Evolutionary conservation across 2,797 vertebrate species (phyloP).

Genomic region (Alectoris magna): DNA sequence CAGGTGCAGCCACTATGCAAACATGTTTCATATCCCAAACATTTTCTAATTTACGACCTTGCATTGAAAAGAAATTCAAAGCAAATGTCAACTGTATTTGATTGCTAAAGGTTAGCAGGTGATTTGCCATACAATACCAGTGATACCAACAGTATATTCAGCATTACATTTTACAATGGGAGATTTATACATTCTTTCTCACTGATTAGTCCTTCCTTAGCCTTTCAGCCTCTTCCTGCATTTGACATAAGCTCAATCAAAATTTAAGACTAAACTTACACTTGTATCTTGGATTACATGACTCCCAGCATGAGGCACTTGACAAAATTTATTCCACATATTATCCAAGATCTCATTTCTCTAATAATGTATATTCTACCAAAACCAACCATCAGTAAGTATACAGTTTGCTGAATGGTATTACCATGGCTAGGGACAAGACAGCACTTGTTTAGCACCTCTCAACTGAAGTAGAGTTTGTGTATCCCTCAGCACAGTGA

Average conservation of each 20-base stretch:
- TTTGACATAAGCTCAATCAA: neutral
- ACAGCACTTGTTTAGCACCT: neutral
- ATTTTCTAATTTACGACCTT: neutral
- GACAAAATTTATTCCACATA: neutral
- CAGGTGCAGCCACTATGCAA: neutral
- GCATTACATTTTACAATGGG: neutral
- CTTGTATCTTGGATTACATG: neutral
- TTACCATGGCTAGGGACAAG: neutral
- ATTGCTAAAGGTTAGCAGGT: neutral
- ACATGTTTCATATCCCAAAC: neutral
- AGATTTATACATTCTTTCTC: neutral
- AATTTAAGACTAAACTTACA: neutral
- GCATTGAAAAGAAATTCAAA: neutral
- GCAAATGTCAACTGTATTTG: neutral
- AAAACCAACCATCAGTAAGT: neutral
- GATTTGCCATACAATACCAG: neutral
- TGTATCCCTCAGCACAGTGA: neutral
- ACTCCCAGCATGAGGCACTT: neutral
- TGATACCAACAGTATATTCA: accelerated
- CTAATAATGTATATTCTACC: accelerated
- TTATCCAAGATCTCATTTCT: neutral
- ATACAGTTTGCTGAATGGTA: neutral
- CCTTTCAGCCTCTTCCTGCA: neutral
- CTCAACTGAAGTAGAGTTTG: accelerated
- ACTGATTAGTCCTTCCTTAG: neutral